These are phyloP conservation scores for Cremastinae sp. DNA, from an alignment of 2,888 invertebrate species.

Conservation along the genomic window DNA sequence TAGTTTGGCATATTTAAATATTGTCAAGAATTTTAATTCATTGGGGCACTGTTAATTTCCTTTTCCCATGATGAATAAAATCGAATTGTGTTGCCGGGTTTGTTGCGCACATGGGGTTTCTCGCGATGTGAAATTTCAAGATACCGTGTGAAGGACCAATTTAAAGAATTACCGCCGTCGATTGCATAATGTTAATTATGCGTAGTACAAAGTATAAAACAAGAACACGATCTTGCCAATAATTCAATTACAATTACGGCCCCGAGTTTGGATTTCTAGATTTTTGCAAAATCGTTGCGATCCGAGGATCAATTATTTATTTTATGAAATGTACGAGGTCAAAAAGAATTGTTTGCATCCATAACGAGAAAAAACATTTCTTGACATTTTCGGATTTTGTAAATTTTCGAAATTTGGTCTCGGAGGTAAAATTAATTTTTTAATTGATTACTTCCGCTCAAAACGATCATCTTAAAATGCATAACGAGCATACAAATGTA, in stretches of 20 bases:
- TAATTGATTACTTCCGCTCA: too few relatives aligned
- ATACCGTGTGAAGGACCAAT: conserved; percentile 67
- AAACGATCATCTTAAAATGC: too few relatives aligned
- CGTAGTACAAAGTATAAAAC: conserved; percentile 20
- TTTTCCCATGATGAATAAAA: conserved; percentile 24
- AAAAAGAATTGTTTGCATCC: too few relatives aligned
- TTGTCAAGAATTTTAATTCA: conserved; percentile 15
- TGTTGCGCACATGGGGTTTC: conserved; percentile 34
- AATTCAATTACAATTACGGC: too few relatives aligned
- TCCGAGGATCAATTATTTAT: too few relatives aligned
- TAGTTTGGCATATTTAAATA: conserved; percentile 12
- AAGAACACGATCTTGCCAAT: neutral
- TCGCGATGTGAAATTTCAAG: conserved; percentile 55
- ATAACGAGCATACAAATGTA: neutral
- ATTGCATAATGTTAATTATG: conserved; percentile 60
- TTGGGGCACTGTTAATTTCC: neutral
- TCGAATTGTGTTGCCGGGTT: conserved; percentile 32
- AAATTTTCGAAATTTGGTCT: too few relatives aligned
- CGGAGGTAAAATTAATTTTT: too few relatives aligned
- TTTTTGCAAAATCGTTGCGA: too few relatives aligned
- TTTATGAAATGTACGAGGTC: too few relatives aligned
- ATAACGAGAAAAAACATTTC: too few relatives aligned
- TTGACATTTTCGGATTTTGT: too few relatives aligned
- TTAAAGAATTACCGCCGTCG: conserved; percentile 55
- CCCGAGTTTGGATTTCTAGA: too few relatives aligned